Evolutionary conservation across 2,797 vertebrate species (phyloP).

Genomic region (Microctenopoma lineatum): DNA sequence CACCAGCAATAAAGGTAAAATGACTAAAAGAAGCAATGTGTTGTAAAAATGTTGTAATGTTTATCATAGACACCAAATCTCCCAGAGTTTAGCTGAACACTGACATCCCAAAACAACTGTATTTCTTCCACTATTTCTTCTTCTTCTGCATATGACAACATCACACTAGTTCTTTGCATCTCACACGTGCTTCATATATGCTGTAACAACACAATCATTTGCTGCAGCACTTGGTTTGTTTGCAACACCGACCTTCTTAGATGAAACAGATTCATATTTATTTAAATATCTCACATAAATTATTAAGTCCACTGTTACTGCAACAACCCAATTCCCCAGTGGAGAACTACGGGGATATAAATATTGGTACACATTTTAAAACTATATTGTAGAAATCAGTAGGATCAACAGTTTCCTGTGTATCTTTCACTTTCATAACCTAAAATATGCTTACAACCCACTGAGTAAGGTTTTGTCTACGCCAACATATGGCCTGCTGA

Average conservation of each 20-base stretch:
- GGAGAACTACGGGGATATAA: conserved; percentile 21
- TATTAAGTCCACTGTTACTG: conserved; percentile 19
- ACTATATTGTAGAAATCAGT: not conserved
- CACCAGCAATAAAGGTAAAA: conserved; percentile 2
- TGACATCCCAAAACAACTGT: not conserved
- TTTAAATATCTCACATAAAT: conserved; percentile 42
- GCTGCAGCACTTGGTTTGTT: not conserved
- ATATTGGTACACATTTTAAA: not conserved
- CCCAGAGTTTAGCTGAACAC: not conserved
- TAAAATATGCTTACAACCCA: not conserved
- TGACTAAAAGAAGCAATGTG: not conserved
- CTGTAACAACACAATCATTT: not conserved
- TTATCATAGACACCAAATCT: too few species aligned
- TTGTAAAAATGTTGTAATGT: not conserved
- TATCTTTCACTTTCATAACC: conserved; percentile 6
- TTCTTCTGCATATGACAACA: not conserved
- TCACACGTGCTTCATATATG: too few species aligned
- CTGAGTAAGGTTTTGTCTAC: not conserved
- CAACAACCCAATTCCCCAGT: conserved; percentile 16
- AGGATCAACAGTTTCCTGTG: not conserved
- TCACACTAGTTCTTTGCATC: not conserved
- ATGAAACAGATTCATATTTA: conserved; percentile 29
- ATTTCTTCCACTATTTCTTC: not conserved
- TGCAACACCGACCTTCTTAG: conserved; percentile 19
- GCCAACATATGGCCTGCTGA: not conserved